phyloP scores from a whole-genome alignment of 2,888 invertebrate genomes.

The Drosophila infuscata region DNA sequence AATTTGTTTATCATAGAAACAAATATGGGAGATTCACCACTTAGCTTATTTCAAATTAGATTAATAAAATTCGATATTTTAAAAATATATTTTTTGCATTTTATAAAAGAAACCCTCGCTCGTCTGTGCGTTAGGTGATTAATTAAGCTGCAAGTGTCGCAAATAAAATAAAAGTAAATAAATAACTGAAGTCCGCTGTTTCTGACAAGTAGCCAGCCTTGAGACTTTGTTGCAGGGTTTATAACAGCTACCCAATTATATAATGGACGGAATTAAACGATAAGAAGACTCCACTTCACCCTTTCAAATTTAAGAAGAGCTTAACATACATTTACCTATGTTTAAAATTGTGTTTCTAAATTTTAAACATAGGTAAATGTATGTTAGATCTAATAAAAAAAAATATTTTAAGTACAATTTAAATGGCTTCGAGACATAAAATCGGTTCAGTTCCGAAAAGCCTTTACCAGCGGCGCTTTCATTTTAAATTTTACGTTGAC shows the following conservation, averaged over 20 bases:
- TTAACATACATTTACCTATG: too few relatives aligned
- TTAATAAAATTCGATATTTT: not conserved
- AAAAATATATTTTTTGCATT: not conserved
- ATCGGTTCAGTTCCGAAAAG: not conserved
- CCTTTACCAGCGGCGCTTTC: not conserved
- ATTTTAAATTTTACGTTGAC: not conserved
- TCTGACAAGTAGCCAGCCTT: conserved; percentile 50
- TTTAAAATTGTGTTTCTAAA: not conserved
- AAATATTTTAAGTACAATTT: too few relatives aligned
- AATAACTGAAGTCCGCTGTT: conserved; percentile 53
- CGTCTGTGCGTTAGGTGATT: conserved; percentile 45
- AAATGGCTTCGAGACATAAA: not conserved
- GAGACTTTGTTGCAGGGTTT: not conserved
- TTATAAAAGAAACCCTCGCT: conserved; percentile 16
- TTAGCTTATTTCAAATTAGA: not conserved
- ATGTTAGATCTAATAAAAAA: too few relatives aligned
- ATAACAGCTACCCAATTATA: not conserved
- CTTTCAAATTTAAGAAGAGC: not conserved
- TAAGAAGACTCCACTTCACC: not conserved
- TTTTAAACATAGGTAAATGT: too few relatives aligned
- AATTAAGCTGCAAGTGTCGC: conserved; percentile 59
- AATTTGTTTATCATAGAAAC: not conserved
- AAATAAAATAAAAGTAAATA: conserved; percentile 13
- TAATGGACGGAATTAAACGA: not conserved
- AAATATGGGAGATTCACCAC: not conserved